Percentiles rank a stretch among this genome's conserved stretches.
These are phyloP conservation scores for Crotalus helleri DNA, from an alignment of 2,113 vertebrate genomes.

Conservation along the genomic window DNA sequence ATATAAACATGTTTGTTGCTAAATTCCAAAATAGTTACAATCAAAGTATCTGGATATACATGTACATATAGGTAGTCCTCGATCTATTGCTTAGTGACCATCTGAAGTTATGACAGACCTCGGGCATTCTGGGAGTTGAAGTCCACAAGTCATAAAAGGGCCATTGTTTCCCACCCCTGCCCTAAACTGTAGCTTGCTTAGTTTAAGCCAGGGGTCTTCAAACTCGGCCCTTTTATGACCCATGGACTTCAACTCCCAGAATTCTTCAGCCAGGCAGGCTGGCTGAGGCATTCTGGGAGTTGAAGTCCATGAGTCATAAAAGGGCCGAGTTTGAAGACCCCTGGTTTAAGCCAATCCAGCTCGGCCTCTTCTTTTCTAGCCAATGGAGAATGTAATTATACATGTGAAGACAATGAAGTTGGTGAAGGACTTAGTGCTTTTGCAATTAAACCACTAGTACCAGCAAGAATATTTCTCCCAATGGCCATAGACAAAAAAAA, in stretches of 20 bases:
- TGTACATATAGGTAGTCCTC: background rate
- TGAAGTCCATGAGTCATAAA: no score
- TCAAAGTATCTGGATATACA: background rate
- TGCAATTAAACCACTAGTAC: background rate
- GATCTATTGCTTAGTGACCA: background rate
- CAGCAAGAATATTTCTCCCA: slow-evolving; percentile 4
- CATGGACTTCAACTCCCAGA: no score
- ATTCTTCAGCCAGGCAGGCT: no score
- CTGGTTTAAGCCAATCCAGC: background rate
- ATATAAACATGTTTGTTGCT: no score
- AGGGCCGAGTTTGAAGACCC: no score
- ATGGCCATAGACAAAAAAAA: background rate
- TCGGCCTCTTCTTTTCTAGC: background rate
- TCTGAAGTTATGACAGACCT: background rate
- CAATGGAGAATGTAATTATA: slow-evolving; percentile 6
- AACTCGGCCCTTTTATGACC: no score
- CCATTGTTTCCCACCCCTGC: no score
- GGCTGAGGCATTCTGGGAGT: no score
- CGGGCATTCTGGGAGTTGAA: background rate
- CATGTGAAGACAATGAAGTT: background rate
- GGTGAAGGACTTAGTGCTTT: background rate
- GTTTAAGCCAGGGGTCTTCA: no score
- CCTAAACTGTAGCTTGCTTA: no score
- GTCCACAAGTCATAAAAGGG: background rate
- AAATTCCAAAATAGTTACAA: no score